Percentiles rank a stretch among this genome's conserved stretches.
Evolutionary conservation across 2,113 vertebrate species (phyloP).

Genomic region (Nothobranchius furzeri): DNA sequence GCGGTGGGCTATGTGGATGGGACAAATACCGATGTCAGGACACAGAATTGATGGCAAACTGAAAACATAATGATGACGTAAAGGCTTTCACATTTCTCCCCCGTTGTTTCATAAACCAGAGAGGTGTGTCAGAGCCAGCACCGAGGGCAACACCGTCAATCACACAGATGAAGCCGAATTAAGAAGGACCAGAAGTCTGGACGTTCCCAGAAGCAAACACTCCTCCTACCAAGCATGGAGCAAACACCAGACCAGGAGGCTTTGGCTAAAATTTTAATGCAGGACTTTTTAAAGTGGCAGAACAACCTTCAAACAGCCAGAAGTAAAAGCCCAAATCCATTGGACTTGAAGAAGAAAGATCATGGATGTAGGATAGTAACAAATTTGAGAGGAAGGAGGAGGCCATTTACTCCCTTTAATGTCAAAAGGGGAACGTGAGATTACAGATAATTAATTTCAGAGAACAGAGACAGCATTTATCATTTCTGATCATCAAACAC

Average conservation of each 20-base stretch:
- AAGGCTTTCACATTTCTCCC: slow-evolving; percentile 24
- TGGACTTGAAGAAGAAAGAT: too few relatives aligned
- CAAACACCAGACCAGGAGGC: too few relatives aligned
- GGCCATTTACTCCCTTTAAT: background rate
- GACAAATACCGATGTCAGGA: slow-evolving; percentile 5
- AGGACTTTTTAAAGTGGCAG: background rate
- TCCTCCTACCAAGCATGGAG: too few relatives aligned
- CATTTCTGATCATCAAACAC: too few relatives aligned
- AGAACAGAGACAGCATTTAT: background rate
- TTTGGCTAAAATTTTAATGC: too few relatives aligned
- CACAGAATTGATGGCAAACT: background rate
- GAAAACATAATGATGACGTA: slow-evolving; percentile 10
- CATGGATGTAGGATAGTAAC: background rate
- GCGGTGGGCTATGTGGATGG: background rate
- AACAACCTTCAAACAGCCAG: background rate
- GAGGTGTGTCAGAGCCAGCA: slow-evolving; percentile 46
- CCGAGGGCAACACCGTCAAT: background rate
- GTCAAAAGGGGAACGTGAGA: background rate
- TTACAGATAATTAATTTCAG: background rate
- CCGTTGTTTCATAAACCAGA: slow-evolving; percentile 31
- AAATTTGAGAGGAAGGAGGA: background rate
- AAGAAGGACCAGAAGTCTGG: slow-evolving; percentile 21
- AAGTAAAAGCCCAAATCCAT: background rate
- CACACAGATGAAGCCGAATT: slow-evolving; percentile 41
- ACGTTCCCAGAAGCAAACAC: slow-evolving; percentile 19